Evolutionary conservation across 2,888 invertebrate species (phyloP).

Genomic region (Dione vanillae): DNA sequence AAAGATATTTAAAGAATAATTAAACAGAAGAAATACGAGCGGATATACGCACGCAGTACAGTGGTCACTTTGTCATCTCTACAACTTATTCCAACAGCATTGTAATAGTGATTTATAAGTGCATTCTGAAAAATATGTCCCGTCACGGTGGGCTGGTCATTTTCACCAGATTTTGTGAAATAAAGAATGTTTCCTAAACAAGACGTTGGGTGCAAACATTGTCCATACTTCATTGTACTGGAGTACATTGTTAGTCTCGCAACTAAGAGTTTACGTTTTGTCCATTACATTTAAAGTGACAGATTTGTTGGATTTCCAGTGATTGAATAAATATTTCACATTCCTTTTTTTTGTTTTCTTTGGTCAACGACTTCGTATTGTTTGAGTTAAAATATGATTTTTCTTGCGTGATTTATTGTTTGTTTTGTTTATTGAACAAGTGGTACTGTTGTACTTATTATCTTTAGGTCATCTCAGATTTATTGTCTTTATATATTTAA

Average conservation of each 20-base stretch:
- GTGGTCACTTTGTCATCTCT: conserved; percentile 43
- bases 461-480: not conserved
- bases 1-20: conserved; percentile 23
- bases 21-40: conserved; percentile 26
- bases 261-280: conserved; percentile 35
- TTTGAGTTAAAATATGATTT: conserved; percentile 47
- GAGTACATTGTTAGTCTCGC: conserved; percentile 21
- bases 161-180: conserved; percentile 61
- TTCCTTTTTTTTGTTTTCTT: conserved; percentile 47
- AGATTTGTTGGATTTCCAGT: conserved; percentile 58
- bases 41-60: conserved; percentile 22
- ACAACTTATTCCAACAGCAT: conserved; percentile 45
- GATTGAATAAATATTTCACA: conserved; percentile 53
- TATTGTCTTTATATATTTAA: too few relatives aligned
- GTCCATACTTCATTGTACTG: conserved; percentile 55
- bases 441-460: conserved; percentile 31
- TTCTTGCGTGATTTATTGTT: conserved; percentile 44
- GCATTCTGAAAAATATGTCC: conserved; percentile 48
- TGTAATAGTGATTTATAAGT: conserved; percentile 55
- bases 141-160: conserved; percentile 72
- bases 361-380: conserved; percentile 36
- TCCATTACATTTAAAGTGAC: conserved; percentile 57
- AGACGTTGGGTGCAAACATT: conserved; percentile 69
- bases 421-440: conserved; percentile 39
- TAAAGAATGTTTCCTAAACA: conserved; percentile 73